phyloP scores from a whole-genome alignment of 2,113 vertebrate genomes.

The Saccopteryx leptura region DNA sequence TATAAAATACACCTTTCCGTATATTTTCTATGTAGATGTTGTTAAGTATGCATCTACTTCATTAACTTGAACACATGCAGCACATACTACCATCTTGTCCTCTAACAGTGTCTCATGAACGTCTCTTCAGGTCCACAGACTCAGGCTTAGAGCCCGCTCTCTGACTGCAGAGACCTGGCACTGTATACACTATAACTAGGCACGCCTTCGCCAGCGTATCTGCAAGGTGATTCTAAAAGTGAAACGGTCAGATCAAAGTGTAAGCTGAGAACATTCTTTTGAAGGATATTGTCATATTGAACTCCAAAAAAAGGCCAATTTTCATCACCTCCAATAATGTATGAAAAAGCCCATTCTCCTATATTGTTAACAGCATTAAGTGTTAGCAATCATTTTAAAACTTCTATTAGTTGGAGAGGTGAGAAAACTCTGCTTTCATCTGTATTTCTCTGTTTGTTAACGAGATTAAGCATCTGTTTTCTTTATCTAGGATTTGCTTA shows the following conservation, averaged over 20 bases:
- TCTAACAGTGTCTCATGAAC: neutral
- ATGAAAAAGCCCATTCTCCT: neutral
- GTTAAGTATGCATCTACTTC: neutral
- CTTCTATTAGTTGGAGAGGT: neutral
- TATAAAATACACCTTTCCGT: neutral
- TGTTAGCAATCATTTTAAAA: neutral
- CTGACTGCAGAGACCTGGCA: neutral
- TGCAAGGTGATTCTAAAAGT: neutral
- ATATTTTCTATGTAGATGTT: neutral
- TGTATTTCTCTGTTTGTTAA: conserved; percentile 33
- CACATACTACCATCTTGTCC: neutral
- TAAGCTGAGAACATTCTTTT: neutral
- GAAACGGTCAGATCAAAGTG: neutral
- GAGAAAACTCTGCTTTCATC: conserved; percentile 12
- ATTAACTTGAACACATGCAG: neutral
- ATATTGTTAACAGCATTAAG: neutral
- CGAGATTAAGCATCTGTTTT: neutral
- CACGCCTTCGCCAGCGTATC: neutral
- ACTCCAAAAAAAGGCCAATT: neutral
- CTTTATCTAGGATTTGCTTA: neutral
- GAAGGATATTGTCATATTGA: neutral
- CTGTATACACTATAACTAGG: neutral
- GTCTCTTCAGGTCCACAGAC: neutral
- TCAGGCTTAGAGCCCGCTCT: rapidly evolving
- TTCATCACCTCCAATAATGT: neutral